Conservation (phyloP, 2,113 vertebrate genomes). For the Verasper variegatus region DNA sequence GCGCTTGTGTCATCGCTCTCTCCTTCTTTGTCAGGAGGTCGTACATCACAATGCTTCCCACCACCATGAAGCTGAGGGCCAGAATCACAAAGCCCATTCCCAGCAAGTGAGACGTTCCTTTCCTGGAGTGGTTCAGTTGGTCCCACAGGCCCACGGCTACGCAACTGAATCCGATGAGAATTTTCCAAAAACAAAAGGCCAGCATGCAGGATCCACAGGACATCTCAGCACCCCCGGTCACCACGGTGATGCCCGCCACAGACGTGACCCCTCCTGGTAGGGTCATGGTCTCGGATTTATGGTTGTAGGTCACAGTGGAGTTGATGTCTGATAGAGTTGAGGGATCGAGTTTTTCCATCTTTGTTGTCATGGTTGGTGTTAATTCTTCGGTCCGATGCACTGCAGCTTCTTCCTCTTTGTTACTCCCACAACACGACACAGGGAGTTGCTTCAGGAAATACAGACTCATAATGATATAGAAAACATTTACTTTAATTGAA, state of each 20-base stretch:
- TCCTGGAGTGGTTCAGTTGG: conserved; percentile 28
- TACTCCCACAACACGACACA: conserved; percentile 38
- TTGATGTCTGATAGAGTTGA: conserved; percentile 51
- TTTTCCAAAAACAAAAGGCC: conserved; percentile 82
- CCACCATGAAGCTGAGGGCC: conserved; percentile 56
- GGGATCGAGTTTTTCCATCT: conserved; percentile 68
- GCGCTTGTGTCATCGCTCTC: conserved; percentile 28
- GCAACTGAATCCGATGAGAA: conserved; percentile 77
- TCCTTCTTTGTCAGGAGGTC: conserved; percentile 67
- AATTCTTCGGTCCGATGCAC: neutral
- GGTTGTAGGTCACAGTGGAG: conserved; percentile 72
- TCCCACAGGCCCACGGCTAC: conserved; percentile 80
- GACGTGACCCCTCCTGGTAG: conserved; percentile 79
- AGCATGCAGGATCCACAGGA: conserved; percentile 82
- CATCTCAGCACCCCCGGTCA: conserved; percentile 82
- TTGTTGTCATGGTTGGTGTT: conserved; percentile 46
- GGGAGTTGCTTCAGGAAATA: neutral
- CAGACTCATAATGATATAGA: neutral
- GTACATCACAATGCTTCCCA: conserved; percentile 55
- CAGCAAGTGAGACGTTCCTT: conserved; percentile 70
- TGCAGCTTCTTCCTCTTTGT: conserved; percentile 23
- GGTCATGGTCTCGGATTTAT: conserved; percentile 73
- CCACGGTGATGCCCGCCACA: conserved; percentile 77
- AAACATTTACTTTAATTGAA: too few relatives aligned
- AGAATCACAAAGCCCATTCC: conserved; percentile 77